Evolutionary conservation across 2,797 vertebrate species (phyloP), one percentile per base, ranked within the genome.

Genomic region (Gadopsis marmoratus): DNA sequence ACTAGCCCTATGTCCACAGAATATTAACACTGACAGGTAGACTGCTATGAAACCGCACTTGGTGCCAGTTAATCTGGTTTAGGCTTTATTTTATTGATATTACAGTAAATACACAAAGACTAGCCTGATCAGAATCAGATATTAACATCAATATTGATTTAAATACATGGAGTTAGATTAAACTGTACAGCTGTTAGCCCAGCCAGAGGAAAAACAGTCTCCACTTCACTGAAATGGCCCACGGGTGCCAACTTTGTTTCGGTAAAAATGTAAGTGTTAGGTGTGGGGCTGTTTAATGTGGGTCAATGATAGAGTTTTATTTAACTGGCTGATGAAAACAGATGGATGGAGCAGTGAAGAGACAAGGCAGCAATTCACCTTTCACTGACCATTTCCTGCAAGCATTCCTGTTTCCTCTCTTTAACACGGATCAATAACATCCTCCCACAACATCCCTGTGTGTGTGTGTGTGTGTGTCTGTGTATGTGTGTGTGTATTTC

Each of bases 341-440:
- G 43, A 67, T 33, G 65, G 60, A 60, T 21, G 51, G 74, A 67
- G 69, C 43, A 16, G 59, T 10, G 61, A 64, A 23, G 48, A 78
- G 59, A 67, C 12, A 47, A 33, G 45, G 14, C 41, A 61, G 53
- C 54, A 69, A 19, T 53, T 74, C 51, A 75, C 17, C 50, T 14
- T 11, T 65, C 65, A 53, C 55, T 78, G 66, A 56, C 72, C 23
- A 81, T 75, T 86, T 79, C 72, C 79, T 78, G 84, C 71, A 82
- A 84, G 65, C 74, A 75, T 82, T 45, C 63, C 78, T 41, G 67
- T 85, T 86, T 88, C 86, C 79, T 84, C 63, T 82, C 81, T 90
- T 91, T 85, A 89, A 88, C 71, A 60, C 31, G 64, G 87, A 89
- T 91, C 90, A 85, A 92, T 91, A 90, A 74, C 48, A 51, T 29